phyloP scores from a whole-genome alignment of 2,888 invertebrate genomes.

The Epistrophe grossulariae region DNA sequence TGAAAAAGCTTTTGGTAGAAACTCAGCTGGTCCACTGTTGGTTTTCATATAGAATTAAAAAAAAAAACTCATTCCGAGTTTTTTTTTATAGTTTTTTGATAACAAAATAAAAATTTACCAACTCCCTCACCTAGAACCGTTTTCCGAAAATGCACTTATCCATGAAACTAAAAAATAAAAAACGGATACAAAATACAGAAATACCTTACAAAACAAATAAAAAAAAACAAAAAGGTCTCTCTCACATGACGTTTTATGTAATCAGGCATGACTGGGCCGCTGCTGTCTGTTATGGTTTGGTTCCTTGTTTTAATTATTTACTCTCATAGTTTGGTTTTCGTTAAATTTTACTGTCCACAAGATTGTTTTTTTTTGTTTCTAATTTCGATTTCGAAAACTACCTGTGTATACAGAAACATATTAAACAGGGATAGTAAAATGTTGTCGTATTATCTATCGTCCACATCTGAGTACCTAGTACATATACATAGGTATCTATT shows the following conservation, averaged over 20 bases:
- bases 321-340: background rate
- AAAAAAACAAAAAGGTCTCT: constrained; percentile 5
- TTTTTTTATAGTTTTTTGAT: background rate
- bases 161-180: constrained; percentile 27
- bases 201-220: background rate
- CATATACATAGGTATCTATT: constrained; percentile 25
- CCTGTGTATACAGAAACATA: background rate
- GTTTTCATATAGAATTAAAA: no score
- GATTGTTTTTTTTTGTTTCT: background rate
- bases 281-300: constrained; percentile 18
- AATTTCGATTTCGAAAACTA: constrained; percentile 3
- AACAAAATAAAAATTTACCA: background rate
- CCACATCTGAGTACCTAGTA: background rate
- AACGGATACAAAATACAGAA: constrained; percentile 2
- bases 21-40: no score
- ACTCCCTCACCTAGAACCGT: constrained; percentile 12
- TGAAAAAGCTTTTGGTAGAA: no score
- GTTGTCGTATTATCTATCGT: background rate
- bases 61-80: no score
- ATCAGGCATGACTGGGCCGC: constrained; percentile 59
- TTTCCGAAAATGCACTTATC: constrained; percentile 55
- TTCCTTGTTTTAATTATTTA: constrained; percentile 39
- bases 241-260: constrained; percentile 44
- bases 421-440: background rate
- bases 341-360: constrained; percentile 41